Evolutionary conservation across 2,888 invertebrate species (phyloP).

Genomic region (Callyntrura sp.): DNA sequence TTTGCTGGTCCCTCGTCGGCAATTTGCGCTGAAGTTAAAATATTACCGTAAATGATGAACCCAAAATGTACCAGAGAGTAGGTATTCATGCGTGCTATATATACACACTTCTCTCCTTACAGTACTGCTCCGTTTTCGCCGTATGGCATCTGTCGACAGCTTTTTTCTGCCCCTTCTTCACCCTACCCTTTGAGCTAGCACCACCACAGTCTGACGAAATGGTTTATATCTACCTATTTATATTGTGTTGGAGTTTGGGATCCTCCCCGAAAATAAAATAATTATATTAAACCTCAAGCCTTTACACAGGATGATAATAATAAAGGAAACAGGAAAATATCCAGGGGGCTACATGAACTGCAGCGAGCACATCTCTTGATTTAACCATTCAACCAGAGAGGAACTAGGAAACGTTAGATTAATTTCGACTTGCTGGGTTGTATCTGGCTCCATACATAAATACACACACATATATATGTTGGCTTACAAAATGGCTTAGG

Average conservation of each 20-base stretch:
- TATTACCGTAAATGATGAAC: conserved; percentile 70
- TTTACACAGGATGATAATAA: conserved; percentile 48
- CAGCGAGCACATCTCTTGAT: neutral
- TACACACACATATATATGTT: too few species aligned
- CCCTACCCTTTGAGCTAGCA: neutral
- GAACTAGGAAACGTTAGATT: neutral
- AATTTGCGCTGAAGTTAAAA: conserved; percentile 73
- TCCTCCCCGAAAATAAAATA: conserved; percentile 43
- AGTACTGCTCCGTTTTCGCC: neutral
- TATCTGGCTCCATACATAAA: neutral
- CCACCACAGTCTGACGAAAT: neutral
- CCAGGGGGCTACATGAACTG: conserved; percentile 42
- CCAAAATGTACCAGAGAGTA: conserved; percentile 11
- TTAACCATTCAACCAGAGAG: neutral
- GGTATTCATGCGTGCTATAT: neutral
- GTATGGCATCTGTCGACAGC: neutral
- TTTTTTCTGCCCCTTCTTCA: neutral
- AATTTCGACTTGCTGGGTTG: neutral
- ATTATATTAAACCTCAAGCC: conserved; percentile 62
- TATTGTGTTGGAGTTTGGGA: conserved; percentile 11
- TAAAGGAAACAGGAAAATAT: conserved; percentile 55
- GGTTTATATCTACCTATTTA: neutral
- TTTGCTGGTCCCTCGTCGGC: conserved; percentile 74
- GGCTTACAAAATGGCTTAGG: too few species aligned
- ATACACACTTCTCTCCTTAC: neutral